Base-by-base conservation (phyloP, 2,888 invertebrate species). In the Dryobotodes eremita region DNA sequence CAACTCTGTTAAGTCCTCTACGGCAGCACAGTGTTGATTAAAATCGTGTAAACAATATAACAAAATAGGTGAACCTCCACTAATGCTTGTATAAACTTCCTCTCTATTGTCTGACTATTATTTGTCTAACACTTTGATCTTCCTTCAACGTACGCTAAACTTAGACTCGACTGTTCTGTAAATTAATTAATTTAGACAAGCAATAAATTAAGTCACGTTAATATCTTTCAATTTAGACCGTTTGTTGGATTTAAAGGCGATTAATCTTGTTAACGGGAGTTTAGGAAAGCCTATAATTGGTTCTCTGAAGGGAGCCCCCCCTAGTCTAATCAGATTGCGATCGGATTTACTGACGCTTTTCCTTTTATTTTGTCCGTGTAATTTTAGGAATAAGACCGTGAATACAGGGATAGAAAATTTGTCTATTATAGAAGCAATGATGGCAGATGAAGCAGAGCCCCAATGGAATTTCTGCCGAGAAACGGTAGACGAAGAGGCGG, bases 251-350 rank as follows among this genome's bases (percentile, higher is more conserved):
- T 83, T 86, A 71, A 83, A 76, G 73, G 74, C 87, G 64, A 90
- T 91, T 88, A 85, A 90, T 91, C 88, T 87, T 88, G 78, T 87
- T 87, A 77, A 20, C 46, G 62, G 62, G 75, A 78, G 83, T 83
- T 85, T 26, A 70, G 68, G 68, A 82, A 79, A 80, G 75, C 73
- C 81, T 74, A 55, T 85, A 87, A 88, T 89, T 89, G 82, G 64
- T 78, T 74, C 76, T 55, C 82, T 86, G 79, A 80, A 74, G 75
- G 72, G 57, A 77, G 46, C 42, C 50, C 23, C 50, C 23, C 36
- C 46, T 71, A 65, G 55, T 59, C 23, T 71, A 65, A 83, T 83
- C 64, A 68, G 57, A 55, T 85, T 57, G 68, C 77, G 55, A 83
- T 71, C 23, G 75, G 79, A 76, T 68, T 85, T 77, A 46, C 48